Conservation (phyloP, 2,113 vertebrate species). For the Chaenogobius annularis region DNA sequence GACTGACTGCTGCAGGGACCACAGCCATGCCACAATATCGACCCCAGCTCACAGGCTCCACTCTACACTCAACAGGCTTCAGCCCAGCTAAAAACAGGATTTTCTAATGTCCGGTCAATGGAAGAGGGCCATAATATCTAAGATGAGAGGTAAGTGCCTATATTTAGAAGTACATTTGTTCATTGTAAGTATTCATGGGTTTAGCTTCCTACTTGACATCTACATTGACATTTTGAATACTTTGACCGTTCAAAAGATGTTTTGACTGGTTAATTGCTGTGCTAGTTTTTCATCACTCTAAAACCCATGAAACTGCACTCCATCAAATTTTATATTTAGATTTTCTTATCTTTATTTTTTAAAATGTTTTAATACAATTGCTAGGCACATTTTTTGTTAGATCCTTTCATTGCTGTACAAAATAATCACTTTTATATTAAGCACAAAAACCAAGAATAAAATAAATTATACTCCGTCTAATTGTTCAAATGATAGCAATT, state of each 20-base stretch:
- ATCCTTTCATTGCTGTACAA: too few species aligned
- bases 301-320: background rate
- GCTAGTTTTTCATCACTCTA: too few species aligned
- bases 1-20: constrained; percentile 59
- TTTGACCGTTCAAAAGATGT: too few species aligned
- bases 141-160: constrained; percentile 61
- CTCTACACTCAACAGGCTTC: constrained; percentile 36
- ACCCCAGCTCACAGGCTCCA: constrained; percentile 55
- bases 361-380: too few species aligned
- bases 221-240: too few species aligned
- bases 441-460: background rate
- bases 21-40: constrained; percentile 49
- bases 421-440: too few species aligned
- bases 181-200: background rate
- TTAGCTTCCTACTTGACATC: background rate
- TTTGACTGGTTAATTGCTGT: too few species aligned
- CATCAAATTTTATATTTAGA: background rate
- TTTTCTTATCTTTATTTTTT: too few species aligned
- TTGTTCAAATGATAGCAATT: background rate
- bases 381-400: too few species aligned
- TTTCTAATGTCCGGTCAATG: background rate
- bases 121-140: constrained; percentile 17
- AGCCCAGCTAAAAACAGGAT: constrained; percentile 7
- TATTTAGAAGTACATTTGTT: background rate
- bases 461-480: background rate